A percentile compares a stretch with the other conserved stretches of the same genome.
Evolutionary conservation across 2,888 invertebrate genomes (phyloP).

Genomic region (Callimorpha dominula): DNA sequence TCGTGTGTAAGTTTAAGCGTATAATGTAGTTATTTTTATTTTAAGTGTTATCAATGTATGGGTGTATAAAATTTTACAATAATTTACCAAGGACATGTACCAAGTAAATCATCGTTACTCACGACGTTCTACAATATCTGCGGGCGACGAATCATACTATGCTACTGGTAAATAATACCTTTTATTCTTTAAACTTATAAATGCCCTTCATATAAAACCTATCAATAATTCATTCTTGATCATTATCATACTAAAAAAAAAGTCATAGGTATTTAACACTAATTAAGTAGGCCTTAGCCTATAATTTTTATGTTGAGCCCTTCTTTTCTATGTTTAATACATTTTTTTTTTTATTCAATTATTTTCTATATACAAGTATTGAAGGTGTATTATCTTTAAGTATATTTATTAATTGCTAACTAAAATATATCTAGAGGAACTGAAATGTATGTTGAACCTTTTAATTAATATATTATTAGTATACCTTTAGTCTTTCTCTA

Average conservation of each 20-base stretch:
- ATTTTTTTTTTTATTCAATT: background rate
- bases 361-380: background rate
- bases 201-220: background rate
- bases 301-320: background rate
- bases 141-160: slow-evolving; percentile 78
- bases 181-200: background rate
- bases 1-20: slow-evolving; percentile 47
- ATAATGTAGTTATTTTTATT: slow-evolving; percentile 58
- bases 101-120: slow-evolving; percentile 79
- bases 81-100: slow-evolving; percentile 84
- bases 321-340: background rate
- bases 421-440: background rate
- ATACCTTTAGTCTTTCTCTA: background rate
- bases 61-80: slow-evolving; percentile 70
- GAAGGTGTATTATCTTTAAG: background rate
- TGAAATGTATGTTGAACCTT: background rate
- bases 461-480: background rate
- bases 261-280: background rate
- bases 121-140: slow-evolving; percentile 78
- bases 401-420: background rate
- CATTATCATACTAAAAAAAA: background rate
- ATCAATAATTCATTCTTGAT: background rate
- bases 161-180: slow-evolving; percentile 72
- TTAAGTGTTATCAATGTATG: slow-evolving; percentile 69
- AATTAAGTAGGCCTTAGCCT: background rate